Conservation (phyloP, 2,888 invertebrate species). For the Strigamia maritima region DNA sequence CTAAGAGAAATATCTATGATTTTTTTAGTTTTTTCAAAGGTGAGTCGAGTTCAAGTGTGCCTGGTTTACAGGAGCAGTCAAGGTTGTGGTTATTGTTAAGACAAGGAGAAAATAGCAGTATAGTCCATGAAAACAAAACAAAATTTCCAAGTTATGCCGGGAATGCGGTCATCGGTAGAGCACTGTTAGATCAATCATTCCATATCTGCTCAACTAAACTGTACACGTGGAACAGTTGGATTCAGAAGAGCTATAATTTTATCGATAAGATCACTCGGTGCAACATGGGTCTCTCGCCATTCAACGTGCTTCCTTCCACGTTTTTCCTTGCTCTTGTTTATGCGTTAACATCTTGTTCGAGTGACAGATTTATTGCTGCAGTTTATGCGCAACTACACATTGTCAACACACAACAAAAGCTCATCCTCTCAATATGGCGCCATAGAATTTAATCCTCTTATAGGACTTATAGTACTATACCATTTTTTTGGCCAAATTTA, state of each 20-base stretch:
- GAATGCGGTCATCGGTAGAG: background rate
- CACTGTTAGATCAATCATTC: background rate
- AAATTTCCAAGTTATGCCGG: background rate
- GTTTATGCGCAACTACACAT: constrained; percentile 1
- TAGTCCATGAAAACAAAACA: too few species aligned
- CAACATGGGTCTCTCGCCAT: background rate
- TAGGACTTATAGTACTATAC: background rate
- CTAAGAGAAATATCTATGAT: too few species aligned
- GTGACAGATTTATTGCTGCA: constrained; percentile 3
- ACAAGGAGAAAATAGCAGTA: too few species aligned
- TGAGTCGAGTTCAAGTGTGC: too few species aligned
- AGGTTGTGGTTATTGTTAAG: too few species aligned
- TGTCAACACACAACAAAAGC: constrained; percentile 10
- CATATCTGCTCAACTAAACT: background rate
- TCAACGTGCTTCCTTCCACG: background rate
- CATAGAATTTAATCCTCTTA: background rate
- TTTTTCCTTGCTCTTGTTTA: background rate
- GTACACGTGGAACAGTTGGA: background rate
- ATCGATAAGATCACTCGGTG: constrained; percentile 4
- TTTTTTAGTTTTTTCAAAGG: too few species aligned
- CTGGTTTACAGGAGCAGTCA: too few species aligned
- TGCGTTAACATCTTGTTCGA: constrained; percentile 7
- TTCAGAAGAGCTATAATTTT: constrained; percentile 9
- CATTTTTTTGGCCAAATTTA: background rate
- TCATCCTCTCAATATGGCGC: constrained; percentile 10